Conservation (phyloP, 2,888 invertebrate species). For the Patella pellucida region DNA sequence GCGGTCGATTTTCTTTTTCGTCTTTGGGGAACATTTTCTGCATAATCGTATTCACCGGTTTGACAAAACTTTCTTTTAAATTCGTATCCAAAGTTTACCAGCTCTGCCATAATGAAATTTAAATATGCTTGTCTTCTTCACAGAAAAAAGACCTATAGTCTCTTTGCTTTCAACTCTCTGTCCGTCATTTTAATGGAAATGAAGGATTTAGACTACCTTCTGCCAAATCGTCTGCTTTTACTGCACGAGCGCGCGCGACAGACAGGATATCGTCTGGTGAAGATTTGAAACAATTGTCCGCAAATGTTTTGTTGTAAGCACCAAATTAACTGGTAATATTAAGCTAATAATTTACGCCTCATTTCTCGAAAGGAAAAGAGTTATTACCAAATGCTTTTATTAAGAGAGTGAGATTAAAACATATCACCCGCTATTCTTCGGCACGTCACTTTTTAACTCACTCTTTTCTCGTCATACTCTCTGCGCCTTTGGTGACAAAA, state of each 20-base stretch:
- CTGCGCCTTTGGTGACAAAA: neutral
- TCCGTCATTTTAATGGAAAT: slow-evolving; percentile 35
- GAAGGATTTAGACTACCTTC: slow-evolving; percentile 26
- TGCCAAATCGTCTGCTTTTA: slow-evolving; percentile 29
- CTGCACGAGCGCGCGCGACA: slow-evolving; percentile 11
- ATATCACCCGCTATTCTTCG: no score
- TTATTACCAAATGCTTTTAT: slow-evolving; percentile 38
- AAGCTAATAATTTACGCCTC: slow-evolving; percentile 36
- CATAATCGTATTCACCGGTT: neutral
- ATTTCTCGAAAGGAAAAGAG: slow-evolving; percentile 33
- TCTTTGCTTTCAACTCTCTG: neutral
- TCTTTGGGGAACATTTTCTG: neutral
- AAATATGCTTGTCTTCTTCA: slow-evolving; percentile 26
- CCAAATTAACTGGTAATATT: slow-evolving; percentile 36
- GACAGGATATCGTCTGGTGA: neutral
- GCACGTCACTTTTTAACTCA: no score
- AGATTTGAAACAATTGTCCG: slow-evolving; percentile 8
- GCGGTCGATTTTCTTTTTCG: neutral
- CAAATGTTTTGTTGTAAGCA: slow-evolving; percentile 19
- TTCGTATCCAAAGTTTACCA: slow-evolving; percentile 24
- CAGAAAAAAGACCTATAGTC: slow-evolving; percentile 1
- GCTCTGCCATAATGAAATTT: slow-evolving; percentile 21
- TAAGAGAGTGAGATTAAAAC: slow-evolving; percentile 13
- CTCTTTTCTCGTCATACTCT: no score
- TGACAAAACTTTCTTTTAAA: slow-evolving; percentile 7